Evolutionary conservation across 2,888 invertebrate species (phyloP).

Genomic region (Apeira syringaria): DNA sequence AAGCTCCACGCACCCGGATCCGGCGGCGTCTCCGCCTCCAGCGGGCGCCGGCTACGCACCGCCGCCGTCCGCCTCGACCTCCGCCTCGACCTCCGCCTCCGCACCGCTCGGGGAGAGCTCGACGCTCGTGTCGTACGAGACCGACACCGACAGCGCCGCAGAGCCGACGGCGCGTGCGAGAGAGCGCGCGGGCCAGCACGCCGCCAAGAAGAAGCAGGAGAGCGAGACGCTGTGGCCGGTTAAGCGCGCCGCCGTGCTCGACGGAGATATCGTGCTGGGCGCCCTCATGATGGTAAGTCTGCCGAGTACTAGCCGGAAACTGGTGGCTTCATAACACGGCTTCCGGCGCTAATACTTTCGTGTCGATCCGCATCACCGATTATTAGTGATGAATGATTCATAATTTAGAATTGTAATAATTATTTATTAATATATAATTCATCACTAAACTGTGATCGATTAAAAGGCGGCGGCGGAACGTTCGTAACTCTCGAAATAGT

Average conservation of each 20-base stretch:
- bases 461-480: too few species aligned
- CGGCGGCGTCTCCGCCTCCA: not conserved
- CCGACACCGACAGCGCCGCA: not conserved
- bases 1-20: too few species aligned
- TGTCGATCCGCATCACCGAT: too few species aligned
- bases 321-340: too few species aligned
- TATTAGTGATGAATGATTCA: too few species aligned
- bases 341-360: not conserved
- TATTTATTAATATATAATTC: too few species aligned
- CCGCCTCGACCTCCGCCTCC: not conserved
- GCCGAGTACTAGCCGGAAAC: too few species aligned
- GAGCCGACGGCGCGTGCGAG: too few species aligned
- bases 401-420: too few species aligned
- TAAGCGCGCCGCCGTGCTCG: slow-evolving; percentile 90
- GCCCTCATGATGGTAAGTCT: slow-evolving; percentile 92
- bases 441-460: too few species aligned
- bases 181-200: too few species aligned
- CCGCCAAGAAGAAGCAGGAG: slow-evolving; percentile 35
- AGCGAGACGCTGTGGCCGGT: slow-evolving; percentile 85
- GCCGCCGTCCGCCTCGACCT: not conserved
- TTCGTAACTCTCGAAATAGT: not conserved
- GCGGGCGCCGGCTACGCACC: not conserved
- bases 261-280: slow-evolving; percentile 92
- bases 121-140: too few species aligned
- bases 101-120: not conserved